These are phyloP conservation scores for Clytia hemisphaerica DNA, from an alignment of 30 jellyfish, hydroid and myxozoan species.

Conservation along the genomic window DNA sequence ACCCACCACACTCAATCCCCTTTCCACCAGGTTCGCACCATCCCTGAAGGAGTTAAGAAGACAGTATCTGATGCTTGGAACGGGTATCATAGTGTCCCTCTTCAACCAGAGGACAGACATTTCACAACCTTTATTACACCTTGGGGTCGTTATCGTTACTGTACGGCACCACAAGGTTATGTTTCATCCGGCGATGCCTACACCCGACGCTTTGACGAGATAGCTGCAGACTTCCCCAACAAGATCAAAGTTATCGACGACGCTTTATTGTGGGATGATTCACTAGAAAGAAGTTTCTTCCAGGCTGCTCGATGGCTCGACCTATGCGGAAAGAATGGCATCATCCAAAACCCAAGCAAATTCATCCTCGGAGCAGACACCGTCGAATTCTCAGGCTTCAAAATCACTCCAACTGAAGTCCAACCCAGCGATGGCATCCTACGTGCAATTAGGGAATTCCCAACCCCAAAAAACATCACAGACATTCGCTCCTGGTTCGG, in stretches of 20 bases:
- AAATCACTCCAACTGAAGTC: neutral
- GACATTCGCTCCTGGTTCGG: neutral
- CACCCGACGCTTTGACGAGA: neutral
- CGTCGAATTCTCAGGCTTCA: neutral
- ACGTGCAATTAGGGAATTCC: neutral
- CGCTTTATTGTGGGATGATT: neutral
- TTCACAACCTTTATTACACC: no score
- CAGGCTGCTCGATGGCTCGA: neutral
- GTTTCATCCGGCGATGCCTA: neutral
- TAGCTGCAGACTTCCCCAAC: neutral
- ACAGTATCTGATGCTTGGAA: no score
- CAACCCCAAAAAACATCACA: neutral
- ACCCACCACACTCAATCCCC: no score
- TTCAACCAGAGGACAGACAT: no score
- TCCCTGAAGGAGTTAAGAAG: no score
- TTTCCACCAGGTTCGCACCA: no score
- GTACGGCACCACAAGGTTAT: neutral
- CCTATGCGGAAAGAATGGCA: neutral
- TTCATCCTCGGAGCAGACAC: neutral
- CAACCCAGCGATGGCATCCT: no score
- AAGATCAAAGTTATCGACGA: neutral
- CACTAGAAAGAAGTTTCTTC: neutral
- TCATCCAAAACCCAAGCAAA: constrained; percentile 5
- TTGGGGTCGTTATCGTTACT: neutral
- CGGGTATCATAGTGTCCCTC: no score